Evolutionary conservation across 2,797 vertebrate genomes (phyloP), one percentile per base, ranked within the genome.

Genomic region (Chelonia mydas): DNA sequence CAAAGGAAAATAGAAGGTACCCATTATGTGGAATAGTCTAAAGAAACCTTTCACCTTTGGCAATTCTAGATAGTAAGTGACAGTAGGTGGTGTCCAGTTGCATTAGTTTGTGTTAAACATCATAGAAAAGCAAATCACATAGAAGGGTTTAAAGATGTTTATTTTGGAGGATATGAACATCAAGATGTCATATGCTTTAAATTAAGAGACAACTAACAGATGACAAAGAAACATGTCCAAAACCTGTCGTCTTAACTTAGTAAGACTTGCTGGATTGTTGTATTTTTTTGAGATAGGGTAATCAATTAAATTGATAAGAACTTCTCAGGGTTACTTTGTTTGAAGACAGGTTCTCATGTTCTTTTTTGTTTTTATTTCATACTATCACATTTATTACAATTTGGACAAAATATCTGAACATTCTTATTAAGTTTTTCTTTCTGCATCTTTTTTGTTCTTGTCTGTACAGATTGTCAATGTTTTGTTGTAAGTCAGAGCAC

Each of bases 231-330:
- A 3, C 27, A 45, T 47, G 51, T 87, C 76, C 86, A 89, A 86
- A 89, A 78, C n/a, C 83, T 55, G 9, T 92, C 21, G 47, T 78
- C 86, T 47, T 94, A 79, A 87, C 87, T 50, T 0, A 50, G 33
- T 81, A 57, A 49, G 89, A 50, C 3, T 5, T 65, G 51, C 91
- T 84, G 65, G 86, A 92, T 86, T 41, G 59, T 87, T 95, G 81
- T 90, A 72, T 84, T 89, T 55, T 95, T 86, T 88, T 57, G 53
- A 93, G 90, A 89, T 72, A 83, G 91, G 54, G 57, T 53, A 93
- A n/a, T 94, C 96, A 97, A 95, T 96, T 90, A 93, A 87, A 93
- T 83, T 91, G 81, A 77, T 83, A 78, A 5, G 78, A 92, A 54
- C 74, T 95, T 89, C 74, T 49, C 45, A 79, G 86, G 54, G 65